A percentile compares a stretch with the other conserved stretches of the same genome.
These are phyloP conservation scores for Asbolus verrucosus DNA, from an alignment of 1,140 invertebrate genomes.

Conservation along the genomic window DNA sequence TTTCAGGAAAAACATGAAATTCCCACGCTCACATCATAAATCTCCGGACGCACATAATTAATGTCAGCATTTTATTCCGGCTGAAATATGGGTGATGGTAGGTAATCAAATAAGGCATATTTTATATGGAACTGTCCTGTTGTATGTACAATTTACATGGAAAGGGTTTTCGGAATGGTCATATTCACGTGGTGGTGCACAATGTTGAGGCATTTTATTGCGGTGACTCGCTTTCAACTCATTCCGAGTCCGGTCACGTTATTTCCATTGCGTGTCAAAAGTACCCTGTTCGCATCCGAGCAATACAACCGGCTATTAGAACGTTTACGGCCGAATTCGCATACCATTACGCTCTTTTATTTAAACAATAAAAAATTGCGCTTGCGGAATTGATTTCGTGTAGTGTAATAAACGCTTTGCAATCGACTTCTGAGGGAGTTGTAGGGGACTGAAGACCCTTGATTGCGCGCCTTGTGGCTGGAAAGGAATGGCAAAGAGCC, in stretches of 20 bases:
- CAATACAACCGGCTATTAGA: background rate
- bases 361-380: background rate
- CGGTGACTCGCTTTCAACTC: constrained; percentile 1
- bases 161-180: constrained; percentile 34
- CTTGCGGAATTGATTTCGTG: background rate
- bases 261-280: constrained; percentile 33
- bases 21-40: constrained; percentile 2
- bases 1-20: constrained; percentile 1
- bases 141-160: constrained; percentile 26
- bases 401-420: constrained; percentile 7
- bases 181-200: constrained; percentile 23
- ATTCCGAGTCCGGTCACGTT: constrained; percentile 28
- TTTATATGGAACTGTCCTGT: constrained; percentile 12
- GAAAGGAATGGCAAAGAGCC: constrained; percentile 18
- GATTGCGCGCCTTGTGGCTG: constrained; percentile 9
- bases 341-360: constrained; percentile 3
- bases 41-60: background rate
- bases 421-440: constrained; percentile 4
- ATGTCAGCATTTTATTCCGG: constrained; percentile 26
- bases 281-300: background rate
- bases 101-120: constrained; percentile 39
- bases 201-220: constrained; percentile 30
- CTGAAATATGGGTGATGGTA: too few relatives aligned
- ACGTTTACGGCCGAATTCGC: background rate
- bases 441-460: constrained; percentile 6